Evolutionary conservation across 2,888 invertebrate species (phyloP).

Genomic region (Calameuta pallipes): DNA sequence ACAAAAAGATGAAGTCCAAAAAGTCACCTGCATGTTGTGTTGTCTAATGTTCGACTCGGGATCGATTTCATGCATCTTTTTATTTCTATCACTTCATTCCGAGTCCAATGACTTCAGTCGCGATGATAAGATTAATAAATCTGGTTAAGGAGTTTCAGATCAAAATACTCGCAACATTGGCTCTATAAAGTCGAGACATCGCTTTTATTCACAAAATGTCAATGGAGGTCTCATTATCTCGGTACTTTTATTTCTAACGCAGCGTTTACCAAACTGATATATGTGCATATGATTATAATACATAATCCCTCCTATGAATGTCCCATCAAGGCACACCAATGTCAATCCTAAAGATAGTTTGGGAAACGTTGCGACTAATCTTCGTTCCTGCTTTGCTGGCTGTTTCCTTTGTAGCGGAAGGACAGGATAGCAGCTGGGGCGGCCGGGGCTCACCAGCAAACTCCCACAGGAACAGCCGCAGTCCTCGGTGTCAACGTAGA

Average conservation of each 20-base stretch:
- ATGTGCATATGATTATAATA: neutral
- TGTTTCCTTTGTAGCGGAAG: conserved; percentile 61
- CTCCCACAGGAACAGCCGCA: conserved; percentile 48
- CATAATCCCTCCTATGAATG: neutral
- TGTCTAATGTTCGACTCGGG: neutral
- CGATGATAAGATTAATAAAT: neutral
- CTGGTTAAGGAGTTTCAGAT: neutral
- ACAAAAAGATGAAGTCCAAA: neutral
- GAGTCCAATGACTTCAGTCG: neutral
- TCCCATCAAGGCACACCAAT: neutral
- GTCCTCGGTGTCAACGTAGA: conserved; percentile 46
- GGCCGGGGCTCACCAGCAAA: conserved; percentile 52
- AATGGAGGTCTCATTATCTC: neutral
- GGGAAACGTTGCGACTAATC: neutral
- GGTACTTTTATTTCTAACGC: neutral
- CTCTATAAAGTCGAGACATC: neutral
- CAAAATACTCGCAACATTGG: neutral
- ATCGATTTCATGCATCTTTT: neutral
- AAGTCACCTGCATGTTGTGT: neutral
- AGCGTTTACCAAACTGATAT: neutral
- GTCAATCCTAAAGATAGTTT: neutral
- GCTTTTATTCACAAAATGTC: neutral
- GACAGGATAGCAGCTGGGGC: conserved; percentile 62
- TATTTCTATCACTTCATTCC: neutral
- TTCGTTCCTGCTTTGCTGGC: conserved; percentile 54